Evolutionary conservation across 2,888 invertebrate genomes (phyloP), one percentile per base, ranked within the genome.

Genomic region (Cephus runcator): DNA sequence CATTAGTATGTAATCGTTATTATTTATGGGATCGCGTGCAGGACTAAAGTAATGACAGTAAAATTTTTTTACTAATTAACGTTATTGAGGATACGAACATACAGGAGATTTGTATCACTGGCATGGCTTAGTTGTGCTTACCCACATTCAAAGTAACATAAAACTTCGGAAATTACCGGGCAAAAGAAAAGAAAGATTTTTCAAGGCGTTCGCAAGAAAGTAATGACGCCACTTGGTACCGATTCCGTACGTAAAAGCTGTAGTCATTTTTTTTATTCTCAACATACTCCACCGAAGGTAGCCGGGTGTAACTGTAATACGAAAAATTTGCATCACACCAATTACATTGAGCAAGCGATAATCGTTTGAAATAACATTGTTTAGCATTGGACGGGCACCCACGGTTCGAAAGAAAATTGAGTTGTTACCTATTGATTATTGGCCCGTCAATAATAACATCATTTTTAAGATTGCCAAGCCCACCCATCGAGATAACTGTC

Each of bases 331-430:
- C 79, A 81, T 79, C 68, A 76, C 69, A 34, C 33, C 77, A 80
- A 78, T 76, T 56, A 56, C 56, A 69, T 78, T 77, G 69, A 77
- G 73, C 73, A 76, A 81, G 78, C 79, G 73, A 81, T 85, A 84
- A 86, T 86, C 79, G 79, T 77, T 15, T 73, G 75, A 83, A 83
- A 86, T 82, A 77, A 75, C 76, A 74, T 76, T 78, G 78, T 78
- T 68, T 56, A 69, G 73, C 71, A 30, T 33, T 11, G 69, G 69
- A 71, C 56, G 34, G 15, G 31, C 34, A 73, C 73, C 68, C 73
- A 33, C 69, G 36, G 75, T 15, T n/a, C 56, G 56, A 12, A 75
- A 73, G 78, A 81, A 83, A 81, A 80, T 82, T 79, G 79, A 82
- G 83, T 85, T 80, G 83, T 85, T 82, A 83, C 76, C 56, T 75